Evolutionary conservation across 2,888 invertebrate species (phyloP).

Genomic region (Homarus gammarus): DNA sequence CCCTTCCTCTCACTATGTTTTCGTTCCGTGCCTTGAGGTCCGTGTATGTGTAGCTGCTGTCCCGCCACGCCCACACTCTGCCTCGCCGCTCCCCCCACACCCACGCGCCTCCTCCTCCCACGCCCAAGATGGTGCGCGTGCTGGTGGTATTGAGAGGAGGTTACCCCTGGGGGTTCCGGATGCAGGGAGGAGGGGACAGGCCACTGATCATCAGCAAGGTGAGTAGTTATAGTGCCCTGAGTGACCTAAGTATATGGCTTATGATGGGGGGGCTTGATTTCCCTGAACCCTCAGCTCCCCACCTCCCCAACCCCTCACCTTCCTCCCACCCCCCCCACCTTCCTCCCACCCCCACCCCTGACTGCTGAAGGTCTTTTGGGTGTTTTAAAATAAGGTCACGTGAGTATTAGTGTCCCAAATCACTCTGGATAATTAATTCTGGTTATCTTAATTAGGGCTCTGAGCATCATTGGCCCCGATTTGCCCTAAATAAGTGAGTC

Average conservation of each 20-base stretch:
- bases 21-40: background rate
- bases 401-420: too few relatives aligned
- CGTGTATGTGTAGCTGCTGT: background rate
- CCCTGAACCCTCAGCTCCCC: too few relatives aligned
- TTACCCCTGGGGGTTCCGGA: constrained; percentile 93
- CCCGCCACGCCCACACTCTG: constrained; percentile 1
- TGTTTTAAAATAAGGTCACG: too few relatives aligned
- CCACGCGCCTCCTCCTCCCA: background rate
- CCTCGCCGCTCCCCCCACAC: background rate
- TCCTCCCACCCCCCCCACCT: background rate
- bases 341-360: too few relatives aligned
- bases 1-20: background rate
- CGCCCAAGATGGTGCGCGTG: constrained; percentile 65
- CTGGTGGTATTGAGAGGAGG: constrained; percentile 87
- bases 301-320: background rate
- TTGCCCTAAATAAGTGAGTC: too few relatives aligned
- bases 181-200: constrained; percentile 91
- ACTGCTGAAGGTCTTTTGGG: too few relatives aligned
- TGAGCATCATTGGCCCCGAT: too few relatives aligned
- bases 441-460: too few relatives aligned
- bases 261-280: too few relatives aligned
- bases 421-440: too few relatives aligned
- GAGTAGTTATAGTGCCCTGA: too few relatives aligned
- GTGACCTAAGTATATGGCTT: too few relatives aligned
- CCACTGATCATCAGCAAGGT: constrained; percentile 86